Conservation (phyloP, 35 echinoderm and acorn worm genomes). For the Amphiura filiformis region DNA sequence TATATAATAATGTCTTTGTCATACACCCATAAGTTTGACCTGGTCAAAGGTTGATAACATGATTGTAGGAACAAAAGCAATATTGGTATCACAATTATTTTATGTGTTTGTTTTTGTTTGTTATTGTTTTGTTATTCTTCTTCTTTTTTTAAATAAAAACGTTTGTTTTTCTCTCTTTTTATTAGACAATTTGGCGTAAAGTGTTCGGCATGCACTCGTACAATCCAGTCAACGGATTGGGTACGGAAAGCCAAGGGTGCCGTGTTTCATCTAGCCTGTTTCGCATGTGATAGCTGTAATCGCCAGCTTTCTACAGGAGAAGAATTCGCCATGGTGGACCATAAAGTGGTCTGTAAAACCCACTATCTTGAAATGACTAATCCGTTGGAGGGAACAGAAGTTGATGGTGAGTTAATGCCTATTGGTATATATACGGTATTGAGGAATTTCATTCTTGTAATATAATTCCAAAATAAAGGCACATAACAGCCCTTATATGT, state of each 20-base stretch:
- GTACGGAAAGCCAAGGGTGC: conserved; percentile 71
- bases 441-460: background rate
- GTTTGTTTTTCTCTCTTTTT: no score
- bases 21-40: no score
- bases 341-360: conserved; percentile 71
- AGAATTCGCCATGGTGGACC: conserved; percentile 82
- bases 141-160: no score
- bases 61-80: no score
- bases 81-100: no score
- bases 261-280: conserved; percentile 92
- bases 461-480: no score
- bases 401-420: background rate
- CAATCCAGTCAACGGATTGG: conserved; percentile 80
- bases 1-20: no score
- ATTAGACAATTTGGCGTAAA: conserved; percentile 73
- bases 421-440: background rate
- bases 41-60: no score
- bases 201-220: conserved; percentile 62
- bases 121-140: no score
- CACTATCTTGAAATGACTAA: conserved; percentile 74
- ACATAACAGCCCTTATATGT: no score
- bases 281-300: conserved; percentile 90
- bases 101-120: no score
- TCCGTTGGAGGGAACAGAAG: background rate
- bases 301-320: conserved; percentile 91